Conservation (phyloP, 2,888 invertebrate species). For the Mylabris sibirica region DNA sequence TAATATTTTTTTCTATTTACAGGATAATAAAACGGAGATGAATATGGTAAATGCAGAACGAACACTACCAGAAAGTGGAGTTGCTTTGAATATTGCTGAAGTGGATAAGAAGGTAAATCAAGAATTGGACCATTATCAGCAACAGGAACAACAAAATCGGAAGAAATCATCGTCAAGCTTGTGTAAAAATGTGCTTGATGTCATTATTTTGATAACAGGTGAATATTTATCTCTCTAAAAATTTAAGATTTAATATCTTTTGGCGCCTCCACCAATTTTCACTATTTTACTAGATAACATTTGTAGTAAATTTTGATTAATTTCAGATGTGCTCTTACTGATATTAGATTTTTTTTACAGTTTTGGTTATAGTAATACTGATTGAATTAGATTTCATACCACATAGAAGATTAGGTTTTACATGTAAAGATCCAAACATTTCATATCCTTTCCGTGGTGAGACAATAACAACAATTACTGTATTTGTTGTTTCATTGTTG, state of each 20-base stretch:
- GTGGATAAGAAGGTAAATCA: slow-evolving; percentile 39
- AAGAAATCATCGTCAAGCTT: slow-evolving; percentile 18
- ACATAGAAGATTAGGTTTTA: slow-evolving; percentile 71
- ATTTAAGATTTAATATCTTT: background rate
- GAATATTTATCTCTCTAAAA: slow-evolving; percentile 17
- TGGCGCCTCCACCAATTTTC: slow-evolving; percentile 10
- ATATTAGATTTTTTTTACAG: slow-evolving; percentile 62
- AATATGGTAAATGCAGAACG: slow-evolving; percentile 49
- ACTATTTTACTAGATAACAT: background rate
- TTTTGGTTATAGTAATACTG: slow-evolving; percentile 66
- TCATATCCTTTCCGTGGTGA: slow-evolving; percentile 73
- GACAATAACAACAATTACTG: slow-evolving; percentile 67
- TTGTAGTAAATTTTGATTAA: slow-evolving; percentile 22
- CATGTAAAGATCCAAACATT: slow-evolving; percentile 75
- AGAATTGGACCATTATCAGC: slow-evolving; percentile 31
- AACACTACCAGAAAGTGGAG: slow-evolving; percentile 20
- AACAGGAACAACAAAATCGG: slow-evolving; percentile 13
- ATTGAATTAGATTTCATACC: slow-evolving; percentile 73
- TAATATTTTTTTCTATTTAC: slow-evolving; percentile 13
- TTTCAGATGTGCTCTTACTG: background rate
- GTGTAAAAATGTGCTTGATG: slow-evolving; percentile 15
- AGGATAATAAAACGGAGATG: slow-evolving; percentile 57
- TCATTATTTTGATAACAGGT: slow-evolving; percentile 26
- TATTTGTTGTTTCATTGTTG: slow-evolving; percentile 65
- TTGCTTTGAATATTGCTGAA: slow-evolving; percentile 35